A percentile compares a stretch with the other conserved stretches of the same genome.
Conservation (phyloP, 2,888 invertebrate genomes). For the Brenthis ino region DNA sequence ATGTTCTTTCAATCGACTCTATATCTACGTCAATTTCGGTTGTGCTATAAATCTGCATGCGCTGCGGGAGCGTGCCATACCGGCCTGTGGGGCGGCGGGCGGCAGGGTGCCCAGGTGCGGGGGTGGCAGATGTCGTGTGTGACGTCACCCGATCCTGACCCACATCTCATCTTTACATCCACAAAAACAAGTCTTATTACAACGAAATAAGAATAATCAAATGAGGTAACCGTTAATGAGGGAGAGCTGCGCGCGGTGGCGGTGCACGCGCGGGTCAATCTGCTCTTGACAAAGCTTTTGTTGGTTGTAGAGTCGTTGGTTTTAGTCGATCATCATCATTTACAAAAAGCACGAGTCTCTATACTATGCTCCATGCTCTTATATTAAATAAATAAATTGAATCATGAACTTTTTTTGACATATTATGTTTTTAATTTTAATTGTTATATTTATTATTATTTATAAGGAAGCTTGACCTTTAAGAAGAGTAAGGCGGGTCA, state of each 20-base stretch:
- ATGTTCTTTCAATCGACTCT: constrained; percentile 23
- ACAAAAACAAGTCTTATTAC: constrained; percentile 32
- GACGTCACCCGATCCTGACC: constrained; percentile 55
- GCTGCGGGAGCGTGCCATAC: constrained; percentile 39
- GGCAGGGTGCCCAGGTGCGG: constrained; percentile 61
- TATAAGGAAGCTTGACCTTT: no score
- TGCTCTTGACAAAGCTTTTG: constrained; percentile 51
- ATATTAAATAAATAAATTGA: neutral
- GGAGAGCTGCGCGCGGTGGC: constrained; percentile 3
- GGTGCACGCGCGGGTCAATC: constrained; percentile 37
- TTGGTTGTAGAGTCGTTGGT: constrained; percentile 35
- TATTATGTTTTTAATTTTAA: no score
- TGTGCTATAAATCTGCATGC: constrained; percentile 68
- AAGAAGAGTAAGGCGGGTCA: no score
- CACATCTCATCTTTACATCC: constrained; percentile 49
- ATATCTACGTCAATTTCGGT: constrained; percentile 36
- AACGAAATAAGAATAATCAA: constrained; percentile 18
- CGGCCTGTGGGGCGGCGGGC: constrained; percentile 33
- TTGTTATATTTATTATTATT: no score
- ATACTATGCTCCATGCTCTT: neutral
- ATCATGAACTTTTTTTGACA: no score
- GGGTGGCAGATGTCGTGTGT: constrained; percentile 69
- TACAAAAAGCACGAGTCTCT: constrained; percentile 3
- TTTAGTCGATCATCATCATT: constrained; percentile 34
- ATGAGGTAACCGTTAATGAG: constrained; percentile 12